Conservation (phyloP, 2,113 vertebrate species). For the Tachysurus vachellii region DNA sequence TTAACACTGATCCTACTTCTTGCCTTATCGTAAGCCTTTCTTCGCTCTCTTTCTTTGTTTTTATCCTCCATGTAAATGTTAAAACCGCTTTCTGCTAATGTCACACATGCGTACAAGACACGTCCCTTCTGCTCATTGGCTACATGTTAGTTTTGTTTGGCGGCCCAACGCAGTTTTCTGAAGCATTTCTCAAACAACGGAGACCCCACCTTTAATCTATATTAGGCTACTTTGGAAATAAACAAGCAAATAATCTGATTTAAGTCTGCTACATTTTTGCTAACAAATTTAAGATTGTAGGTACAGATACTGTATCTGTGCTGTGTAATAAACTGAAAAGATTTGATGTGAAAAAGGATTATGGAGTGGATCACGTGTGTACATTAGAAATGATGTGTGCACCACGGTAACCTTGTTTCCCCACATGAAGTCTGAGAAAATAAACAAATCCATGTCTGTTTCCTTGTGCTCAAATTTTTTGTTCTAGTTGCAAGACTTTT, state of each 20-base stretch:
- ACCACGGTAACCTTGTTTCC: neutral
- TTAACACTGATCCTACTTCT: too few species aligned
- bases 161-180: too few species aligned
- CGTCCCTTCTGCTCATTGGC: too few species aligned
- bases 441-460: neutral
- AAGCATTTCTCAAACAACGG: too few species aligned
- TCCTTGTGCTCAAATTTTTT: neutral
- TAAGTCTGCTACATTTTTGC: neutral
- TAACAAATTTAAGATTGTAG: neutral
- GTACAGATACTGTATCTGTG: neutral
- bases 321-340: neutral
- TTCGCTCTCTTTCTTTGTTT: too few species aligned
- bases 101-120: too few species aligned
- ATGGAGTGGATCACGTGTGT: neutral
- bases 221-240: neutral
- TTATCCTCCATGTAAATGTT: too few species aligned
- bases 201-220: too few species aligned
- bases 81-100: too few species aligned
- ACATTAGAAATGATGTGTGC: neutral
- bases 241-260: neutral
- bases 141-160: too few species aligned
- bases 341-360: neutral
- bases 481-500: neutral
- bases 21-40: too few species aligned
- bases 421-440: neutral